Base-by-base conservation (phyloP, 2,113 vertebrate genomes). In the Ameiurus melas region DNA sequence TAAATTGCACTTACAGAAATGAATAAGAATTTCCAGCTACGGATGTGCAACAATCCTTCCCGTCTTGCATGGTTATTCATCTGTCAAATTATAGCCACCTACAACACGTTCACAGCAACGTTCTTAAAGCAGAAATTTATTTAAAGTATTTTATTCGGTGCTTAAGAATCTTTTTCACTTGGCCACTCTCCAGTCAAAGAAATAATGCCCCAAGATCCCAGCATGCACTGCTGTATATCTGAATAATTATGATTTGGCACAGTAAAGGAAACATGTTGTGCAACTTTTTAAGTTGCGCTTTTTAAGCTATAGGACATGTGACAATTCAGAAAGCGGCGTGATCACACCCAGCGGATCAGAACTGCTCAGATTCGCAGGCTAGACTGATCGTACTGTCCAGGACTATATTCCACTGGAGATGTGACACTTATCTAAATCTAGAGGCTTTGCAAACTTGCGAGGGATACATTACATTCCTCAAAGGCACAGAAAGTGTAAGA, bases 241-340 rank as follows among this genome's bases (percentile, higher is more conserved):
- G 82, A 82, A 86, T 85, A 66, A 84, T 90, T 85, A 90, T 83
- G 58, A 84, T 66, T 84, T 84, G 82, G 58, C 82, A 84, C 36
- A 66, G 62, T 39, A 84, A 22, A 84, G 62, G 2, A 84, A 84
- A 84, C 82, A 47, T 83, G 60, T n/a, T 83, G 58, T 7, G 9
- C 39, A 66, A 84, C 39, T 43, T 43, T 43, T 43, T 43, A 43
- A 43, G 39, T 43, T 43, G 39, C 5, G 39, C 39, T 43, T 43
- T 43, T 43, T 43, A 43, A 43, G 39, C 5, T 43, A 0, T 43
- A 43, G 39, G 39, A 5, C 39, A 43, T 43, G 39, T 43, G 39
- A 43, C 39, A 43, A 3, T 43, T 43, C 39, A 43, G 39, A 43
- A 5, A 43, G 4, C 5, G 39, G 39, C 1, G 36, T 3, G 36